Percentiles rank a stretch among this genome's conserved stretches.
Evolutionary conservation across 2,888 invertebrate species (phyloP).

Genomic region (Callimorpha dominula): DNA sequence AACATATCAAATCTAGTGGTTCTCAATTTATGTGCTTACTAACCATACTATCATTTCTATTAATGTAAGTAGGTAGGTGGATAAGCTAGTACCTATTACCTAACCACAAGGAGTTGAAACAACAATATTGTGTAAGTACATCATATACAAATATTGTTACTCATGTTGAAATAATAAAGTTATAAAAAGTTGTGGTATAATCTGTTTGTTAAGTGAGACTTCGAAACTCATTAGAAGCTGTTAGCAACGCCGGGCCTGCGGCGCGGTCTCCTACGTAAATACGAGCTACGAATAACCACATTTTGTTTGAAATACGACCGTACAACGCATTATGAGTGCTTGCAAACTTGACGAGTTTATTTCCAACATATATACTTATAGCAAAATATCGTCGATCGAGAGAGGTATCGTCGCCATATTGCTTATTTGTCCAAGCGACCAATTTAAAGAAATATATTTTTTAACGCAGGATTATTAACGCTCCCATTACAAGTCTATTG

Average conservation of each 20-base stretch:
- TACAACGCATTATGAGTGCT: slow-evolving; percentile 57
- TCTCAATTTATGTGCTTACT: neutral
- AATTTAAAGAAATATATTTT: no score
- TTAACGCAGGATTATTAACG: no score
- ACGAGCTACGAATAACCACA: slow-evolving; percentile 46
- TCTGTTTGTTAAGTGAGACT: slow-evolving; percentile 56
- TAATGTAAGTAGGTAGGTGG: neutral
- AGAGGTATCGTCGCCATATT: no score
- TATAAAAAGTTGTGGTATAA: slow-evolving; percentile 54
- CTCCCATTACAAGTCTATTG: no score
- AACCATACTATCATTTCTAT: neutral
- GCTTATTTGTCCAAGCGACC: no score
- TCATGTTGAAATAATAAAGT: slow-evolving; percentile 5
- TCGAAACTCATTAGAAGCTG: slow-evolving; percentile 66
- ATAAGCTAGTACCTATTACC: neutral
- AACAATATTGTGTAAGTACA: no score
- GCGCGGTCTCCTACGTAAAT: slow-evolving; percentile 57
- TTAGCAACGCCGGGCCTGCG: slow-evolving; percentile 46
- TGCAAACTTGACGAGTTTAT: slow-evolving; percentile 1
- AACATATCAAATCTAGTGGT: no score
- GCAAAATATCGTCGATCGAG: no score
- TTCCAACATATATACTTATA: neutral
- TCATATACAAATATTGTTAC: slow-evolving; percentile 1
- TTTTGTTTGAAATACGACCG: slow-evolving; percentile 65
- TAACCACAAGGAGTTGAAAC: neutral